Base-by-base conservation (phyloP, 2,888 invertebrate genomes). In the Tyria jacobaeae region DNA sequence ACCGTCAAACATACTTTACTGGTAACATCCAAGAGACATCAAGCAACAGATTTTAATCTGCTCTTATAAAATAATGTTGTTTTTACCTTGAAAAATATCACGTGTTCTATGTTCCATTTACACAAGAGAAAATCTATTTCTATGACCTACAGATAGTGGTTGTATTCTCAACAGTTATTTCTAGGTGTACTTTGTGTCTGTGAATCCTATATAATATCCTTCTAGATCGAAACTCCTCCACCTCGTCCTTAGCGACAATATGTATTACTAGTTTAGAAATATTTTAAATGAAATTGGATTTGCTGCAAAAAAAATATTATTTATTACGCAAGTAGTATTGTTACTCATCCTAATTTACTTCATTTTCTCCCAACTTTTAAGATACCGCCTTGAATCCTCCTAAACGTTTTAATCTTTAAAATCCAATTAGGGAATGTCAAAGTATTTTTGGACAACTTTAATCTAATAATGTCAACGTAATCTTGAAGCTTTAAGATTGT, bases 371-470 rank as follows among this genome's bases (percentile, higher is more conserved):
- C 60, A 71, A 52, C 49, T 65, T 9, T 24, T 48, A 7, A 57
- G 55, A 63, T 52, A 57, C 47, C 34, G 57, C 62, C 60, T 25
- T 60, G 59, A 24, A 62, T 66, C 48, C 27, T 34, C 31, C 27
- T 27, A 48, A 39, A 65, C 64, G 60, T 74, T 57, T 24, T 64
- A 53, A 55, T 58, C 21, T 65, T 70, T 15, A 24, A 62, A 73
- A 76, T 66, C 70, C 60, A 73, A 73, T 77, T 70, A 70, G 27
- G 44, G 68, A 71, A 64, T 68, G 73, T 73, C 73, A 75, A 70
- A 55, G 56, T 70, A 62, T 73, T 76, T 79, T 67, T 58, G 50
- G 58, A 1, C 58, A 56, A 67, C 62, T 71, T 62, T 71, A 50
- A 54, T 69, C 60, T 76, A 79, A 79, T 81, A 68, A 68, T 71